These are phyloP conservation scores for Ibycter americanus DNA, from an alignment of 2,797 vertebrate genomes.

Conservation along the genomic window DNA sequence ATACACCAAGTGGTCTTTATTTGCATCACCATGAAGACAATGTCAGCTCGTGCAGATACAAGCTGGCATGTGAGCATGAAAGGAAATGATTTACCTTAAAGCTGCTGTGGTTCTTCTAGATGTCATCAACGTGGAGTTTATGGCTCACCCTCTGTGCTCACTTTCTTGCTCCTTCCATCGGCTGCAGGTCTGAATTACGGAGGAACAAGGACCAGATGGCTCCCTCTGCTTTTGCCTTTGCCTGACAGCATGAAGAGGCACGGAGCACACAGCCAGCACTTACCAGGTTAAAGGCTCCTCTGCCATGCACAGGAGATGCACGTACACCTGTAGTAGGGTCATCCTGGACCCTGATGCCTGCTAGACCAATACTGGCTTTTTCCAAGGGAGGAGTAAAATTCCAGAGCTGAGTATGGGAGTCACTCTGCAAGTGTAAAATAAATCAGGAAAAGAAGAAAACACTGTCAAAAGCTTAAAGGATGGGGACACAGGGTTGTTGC, in stretches of 20 bases:
- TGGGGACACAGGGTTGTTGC: neutral
- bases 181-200: neutral
- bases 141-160: neutral
- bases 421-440: neutral
- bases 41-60: neutral
- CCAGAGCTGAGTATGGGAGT: neutral
- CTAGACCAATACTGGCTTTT: neutral
- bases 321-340: accelerated
- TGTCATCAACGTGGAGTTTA: neutral
- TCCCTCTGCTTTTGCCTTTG: neutral
- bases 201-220: neutral
- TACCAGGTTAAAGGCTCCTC: neutral
- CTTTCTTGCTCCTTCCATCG: neutral
- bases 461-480: neutral
- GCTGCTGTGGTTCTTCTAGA: neutral
- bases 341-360: neutral
- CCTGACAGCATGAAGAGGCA: neutral
- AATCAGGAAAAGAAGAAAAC: neutral
- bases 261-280: neutral
- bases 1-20: neutral
- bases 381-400: neutral
- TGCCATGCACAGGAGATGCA: neutral
- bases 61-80: neutral
- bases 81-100: neutral
- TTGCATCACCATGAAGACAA: neutral